Conservation (phyloP, 2,888 invertebrate species). For the Drosophila neotestacea region DNA sequence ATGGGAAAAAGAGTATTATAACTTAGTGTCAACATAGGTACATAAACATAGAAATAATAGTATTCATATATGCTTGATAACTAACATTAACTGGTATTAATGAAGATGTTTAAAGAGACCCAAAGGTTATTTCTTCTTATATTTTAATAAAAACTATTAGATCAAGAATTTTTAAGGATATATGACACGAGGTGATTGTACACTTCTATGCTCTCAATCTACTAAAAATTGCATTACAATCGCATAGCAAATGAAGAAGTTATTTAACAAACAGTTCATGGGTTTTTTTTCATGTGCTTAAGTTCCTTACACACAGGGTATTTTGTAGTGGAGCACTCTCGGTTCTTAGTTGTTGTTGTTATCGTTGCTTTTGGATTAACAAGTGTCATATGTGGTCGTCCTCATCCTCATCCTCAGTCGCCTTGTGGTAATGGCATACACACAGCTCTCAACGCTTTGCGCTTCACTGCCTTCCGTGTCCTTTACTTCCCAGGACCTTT, state of each 20-base stretch:
- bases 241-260: too few species aligned
- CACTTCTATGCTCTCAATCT: too few species aligned
- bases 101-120: not conserved
- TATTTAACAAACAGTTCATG: too few species aligned
- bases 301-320: not conserved
- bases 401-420: conserved; percentile 7
- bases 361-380: conserved; percentile 68
- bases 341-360: not conserved
- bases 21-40: not conserved
- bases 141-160: too few species aligned
- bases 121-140: too few species aligned
- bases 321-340: not conserved
- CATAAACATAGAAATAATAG: too few species aligned
- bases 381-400: conserved; percentile 77
- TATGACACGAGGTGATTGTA: too few species aligned
- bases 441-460: conserved; percentile 49
- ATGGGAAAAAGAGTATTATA: not conserved
- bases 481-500: not conserved
- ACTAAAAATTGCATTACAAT: too few species aligned
- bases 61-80: too few species aligned
- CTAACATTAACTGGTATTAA: too few species aligned
- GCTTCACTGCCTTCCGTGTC: conserved; percentile 50
- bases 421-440: conserved; percentile 54
- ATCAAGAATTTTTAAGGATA: too few species aligned
- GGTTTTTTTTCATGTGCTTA: too few species aligned